phyloP scores from a whole-genome alignment of 1,140 invertebrate genomes.

The Leptinotarsa lineolata region DNA sequence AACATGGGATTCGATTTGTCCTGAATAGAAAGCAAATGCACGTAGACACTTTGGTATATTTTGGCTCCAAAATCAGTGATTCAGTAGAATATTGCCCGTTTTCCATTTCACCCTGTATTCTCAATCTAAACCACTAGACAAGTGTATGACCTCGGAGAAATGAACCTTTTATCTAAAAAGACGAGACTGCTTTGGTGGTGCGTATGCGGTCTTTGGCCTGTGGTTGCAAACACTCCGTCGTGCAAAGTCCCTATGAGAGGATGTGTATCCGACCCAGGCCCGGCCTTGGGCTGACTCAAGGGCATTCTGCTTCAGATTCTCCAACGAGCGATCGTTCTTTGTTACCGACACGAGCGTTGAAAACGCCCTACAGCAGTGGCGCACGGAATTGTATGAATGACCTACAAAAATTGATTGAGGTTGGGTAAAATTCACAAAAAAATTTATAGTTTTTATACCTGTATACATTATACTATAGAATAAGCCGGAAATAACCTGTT shows the following conservation, averaged over 20 bases:
- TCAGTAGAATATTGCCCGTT: no score
- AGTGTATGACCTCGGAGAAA: constrained; percentile 1
- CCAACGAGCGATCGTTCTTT: constrained; percentile 13
- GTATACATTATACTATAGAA: no score
- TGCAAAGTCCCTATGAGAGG: background rate
- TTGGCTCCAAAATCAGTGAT: no score
- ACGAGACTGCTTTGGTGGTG: constrained; percentile 1
- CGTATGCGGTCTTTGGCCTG: constrained; percentile 7
- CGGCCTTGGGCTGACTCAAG: constrained; percentile 23
- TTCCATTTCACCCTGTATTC: background rate
- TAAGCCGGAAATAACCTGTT: no score
- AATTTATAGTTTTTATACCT: no score
- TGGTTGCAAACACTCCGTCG: background rate
- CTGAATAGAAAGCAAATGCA: no score
- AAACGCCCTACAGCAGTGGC: constrained; percentile 8
- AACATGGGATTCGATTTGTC: no score
- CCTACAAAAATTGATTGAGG: no score
- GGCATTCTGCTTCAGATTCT: constrained; percentile 8
- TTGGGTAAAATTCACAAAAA: no score
- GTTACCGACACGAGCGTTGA: constrained; percentile 7
- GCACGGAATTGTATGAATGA: background rate
- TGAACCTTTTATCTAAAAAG: constrained; percentile 8
- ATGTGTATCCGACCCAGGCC: background rate
- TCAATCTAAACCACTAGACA: background rate
- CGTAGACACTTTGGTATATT: no score